Percentiles rank a stretch among this genome's conserved stretches.
These are phyloP conservation scores for Hedya salicella DNA, from an alignment of 2,888 invertebrate genomes.

Conservation along the genomic window DNA sequence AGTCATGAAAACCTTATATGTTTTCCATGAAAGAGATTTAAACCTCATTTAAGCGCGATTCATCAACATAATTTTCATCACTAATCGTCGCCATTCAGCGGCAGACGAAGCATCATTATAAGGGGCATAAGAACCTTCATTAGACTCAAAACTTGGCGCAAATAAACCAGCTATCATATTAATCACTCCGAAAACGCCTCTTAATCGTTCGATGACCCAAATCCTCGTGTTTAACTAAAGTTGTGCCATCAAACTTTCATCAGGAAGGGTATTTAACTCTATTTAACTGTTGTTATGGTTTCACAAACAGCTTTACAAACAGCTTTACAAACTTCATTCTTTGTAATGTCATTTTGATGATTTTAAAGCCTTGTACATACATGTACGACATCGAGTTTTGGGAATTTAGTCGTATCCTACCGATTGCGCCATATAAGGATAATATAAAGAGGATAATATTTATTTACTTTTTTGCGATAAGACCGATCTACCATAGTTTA, in stretches of 20 bases:
- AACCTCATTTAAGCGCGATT: slow-evolving; percentile 9
- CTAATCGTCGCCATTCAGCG: slow-evolving; percentile 15
- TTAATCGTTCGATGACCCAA: slow-evolving; percentile 46
- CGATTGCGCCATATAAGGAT: neutral
- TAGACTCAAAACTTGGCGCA: slow-evolving; percentile 17
- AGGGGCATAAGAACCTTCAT: slow-evolving; percentile 32
- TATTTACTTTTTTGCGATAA: too few species aligned
- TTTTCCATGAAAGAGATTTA: slow-evolving; percentile 1
- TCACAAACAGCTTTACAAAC: slow-evolving; percentile 25
- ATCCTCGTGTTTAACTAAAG: slow-evolving; percentile 44
- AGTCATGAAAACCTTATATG: neutral
- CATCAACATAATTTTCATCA: slow-evolving; percentile 25
- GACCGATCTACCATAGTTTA: too few species aligned
- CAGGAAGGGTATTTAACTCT: slow-evolving; percentile 40
- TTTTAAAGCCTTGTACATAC: slow-evolving; percentile 7
- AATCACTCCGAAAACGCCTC: slow-evolving; percentile 41
- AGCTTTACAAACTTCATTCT: slow-evolving; percentile 26
- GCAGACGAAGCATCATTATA: slow-evolving; percentile 16
- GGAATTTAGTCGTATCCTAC: neutral
- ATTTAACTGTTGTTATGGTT: slow-evolving; percentile 43
- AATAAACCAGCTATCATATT: slow-evolving; percentile 39
- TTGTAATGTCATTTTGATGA: slow-evolving; percentile 32
- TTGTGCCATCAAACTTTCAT: slow-evolving; percentile 46
- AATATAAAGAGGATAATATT: neutral
- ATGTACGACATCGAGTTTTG: neutral